Base-by-base conservation (phyloP, 2,797 vertebrate species). In the Acridotheres tristis region DNA sequence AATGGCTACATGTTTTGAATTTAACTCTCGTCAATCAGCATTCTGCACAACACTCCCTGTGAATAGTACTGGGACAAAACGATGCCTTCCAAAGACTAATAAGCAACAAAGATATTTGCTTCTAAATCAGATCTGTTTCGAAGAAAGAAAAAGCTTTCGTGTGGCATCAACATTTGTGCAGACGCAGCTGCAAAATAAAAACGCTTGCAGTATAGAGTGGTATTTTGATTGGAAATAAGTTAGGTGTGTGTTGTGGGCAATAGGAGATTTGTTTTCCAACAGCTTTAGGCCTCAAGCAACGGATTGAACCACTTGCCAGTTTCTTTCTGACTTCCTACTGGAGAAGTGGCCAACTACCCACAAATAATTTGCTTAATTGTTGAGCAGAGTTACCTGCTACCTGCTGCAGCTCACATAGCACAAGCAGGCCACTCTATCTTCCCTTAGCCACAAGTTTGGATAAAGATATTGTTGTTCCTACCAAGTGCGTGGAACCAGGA, bases 1-100 rank as follows among this genome's bases (percentile, higher is more conserved):
- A 98, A 96, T 81, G 72, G 96, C 97, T 98, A 97, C 97, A 98
- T 98, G 97, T 97, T 98, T 98, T 97, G 97, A 97, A 98, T 98
- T 98, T 98, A 98, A 98, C 97, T 98, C 97, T 97, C 97, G 97
- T 98, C 96, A 97, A 97, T 97, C 97, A 97, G 96, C 91, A 96
- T 97, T 96, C 93, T 97, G 82, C 85, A 96, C 94, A 96, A 94
- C 90, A 77, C 91, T 96, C 95, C 82, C 94, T 74, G 67, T 94
- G 95, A 97, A 97, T 96, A 95, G 92, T 93, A 89, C 79, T 78
- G 86, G 96, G 96, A 96, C 86, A 93, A 95, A 97, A 97, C 22
- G 93, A 97, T 94, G 96, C 77, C 43, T 96, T 95, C 95, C 86
- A 94, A 84, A 93, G 66, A 92, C 91, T 95, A 97, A 93, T 83